A percentile compares a stretch with the other conserved stretches of the same genome.
Evolutionary conservation across 2,113 vertebrate species (phyloP).

Genomic region (Cephalopholis sonnerati): DNA sequence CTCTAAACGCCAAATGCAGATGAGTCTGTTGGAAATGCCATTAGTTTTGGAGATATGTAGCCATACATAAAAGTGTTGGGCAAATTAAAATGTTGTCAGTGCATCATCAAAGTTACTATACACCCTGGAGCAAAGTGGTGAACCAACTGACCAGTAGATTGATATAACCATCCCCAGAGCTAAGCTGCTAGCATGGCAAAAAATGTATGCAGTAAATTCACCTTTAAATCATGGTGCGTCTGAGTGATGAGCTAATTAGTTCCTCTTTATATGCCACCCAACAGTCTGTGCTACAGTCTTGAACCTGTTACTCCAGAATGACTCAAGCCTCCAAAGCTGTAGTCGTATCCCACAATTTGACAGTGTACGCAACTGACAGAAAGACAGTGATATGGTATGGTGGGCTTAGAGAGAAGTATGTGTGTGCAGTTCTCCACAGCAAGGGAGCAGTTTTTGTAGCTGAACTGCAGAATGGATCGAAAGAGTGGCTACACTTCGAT

Average conservation of each 20-base stretch:
- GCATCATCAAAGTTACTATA: background rate
- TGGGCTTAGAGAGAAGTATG: slow-evolving; percentile 29
- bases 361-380: slow-evolving; percentile 25
- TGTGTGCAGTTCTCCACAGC: slow-evolving; percentile 42
- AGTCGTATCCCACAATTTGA: slow-evolving; percentile 17
- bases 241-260: slow-evolving; percentile 25
- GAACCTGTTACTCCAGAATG: slow-evolving; percentile 15
- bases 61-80: background rate
- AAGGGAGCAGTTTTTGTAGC: slow-evolving; percentile 43
- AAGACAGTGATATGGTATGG: slow-evolving; percentile 30
- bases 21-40: too few relatives aligned
- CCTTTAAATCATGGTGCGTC: slow-evolving; percentile 16
- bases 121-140: background rate
- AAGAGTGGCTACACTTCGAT: background rate
- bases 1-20: too few relatives aligned
- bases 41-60: too few relatives aligned
- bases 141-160: background rate
- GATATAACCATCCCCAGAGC: slow-evolving; percentile 13
- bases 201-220: slow-evolving; percentile 10
- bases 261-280: slow-evolving; percentile 13
- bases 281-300: slow-evolving; percentile 9
- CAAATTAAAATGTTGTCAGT: background rate
- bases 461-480: slow-evolving; percentile 20
- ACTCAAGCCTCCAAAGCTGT: slow-evolving; percentile 25
- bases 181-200: background rate